These are phyloP conservation scores for Dascillus cervinus DNA, from an alignment of 2,888 invertebrate species.

Conservation along the genomic window DNA sequence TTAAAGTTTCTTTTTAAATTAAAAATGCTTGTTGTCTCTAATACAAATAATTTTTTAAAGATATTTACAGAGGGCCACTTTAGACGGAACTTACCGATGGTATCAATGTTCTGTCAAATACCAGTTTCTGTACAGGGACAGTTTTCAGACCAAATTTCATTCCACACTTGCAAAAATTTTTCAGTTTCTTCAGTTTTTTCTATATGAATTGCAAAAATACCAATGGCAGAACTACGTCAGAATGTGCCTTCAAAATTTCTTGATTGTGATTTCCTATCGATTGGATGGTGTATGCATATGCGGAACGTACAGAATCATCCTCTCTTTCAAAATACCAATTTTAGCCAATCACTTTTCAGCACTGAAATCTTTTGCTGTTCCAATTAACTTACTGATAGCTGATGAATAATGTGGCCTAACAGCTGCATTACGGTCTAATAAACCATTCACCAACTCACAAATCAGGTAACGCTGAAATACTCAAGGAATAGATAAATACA, in stretches of 20 bases:
- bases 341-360: conserved; percentile 57
- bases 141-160: conserved; percentile 83
- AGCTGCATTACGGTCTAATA: conserved; percentile 76
- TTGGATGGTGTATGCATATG: conserved; percentile 68
- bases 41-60: too few species aligned
- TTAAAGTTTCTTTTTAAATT: too few species aligned
- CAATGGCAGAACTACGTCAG: conserved; percentile 67
- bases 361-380: conserved; percentile 69
- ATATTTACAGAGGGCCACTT: conserved; percentile 79
- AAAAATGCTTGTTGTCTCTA: too few species aligned
- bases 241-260: conserved; percentile 72
- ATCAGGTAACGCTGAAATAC: too few species aligned
- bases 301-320: conserved; percentile 68
- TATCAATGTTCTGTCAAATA: conserved; percentile 65
- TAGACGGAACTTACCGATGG: conserved; percentile 63
- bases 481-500: too few species aligned
- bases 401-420: conserved; percentile 78
- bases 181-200: conserved; percentile 59
- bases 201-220: conserved; percentile 89
- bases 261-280: conserved; percentile 76
- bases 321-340: conserved; percentile 64
- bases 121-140: conserved; percentile 83
- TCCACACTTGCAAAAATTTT: conserved; percentile 67
- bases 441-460: conserved; percentile 68
- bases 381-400: conserved; percentile 77